These are phyloP conservation scores for Hybognathus amarus DNA, from an alignment of 2,797 vertebrate genomes.

Conservation along the genomic window DNA sequence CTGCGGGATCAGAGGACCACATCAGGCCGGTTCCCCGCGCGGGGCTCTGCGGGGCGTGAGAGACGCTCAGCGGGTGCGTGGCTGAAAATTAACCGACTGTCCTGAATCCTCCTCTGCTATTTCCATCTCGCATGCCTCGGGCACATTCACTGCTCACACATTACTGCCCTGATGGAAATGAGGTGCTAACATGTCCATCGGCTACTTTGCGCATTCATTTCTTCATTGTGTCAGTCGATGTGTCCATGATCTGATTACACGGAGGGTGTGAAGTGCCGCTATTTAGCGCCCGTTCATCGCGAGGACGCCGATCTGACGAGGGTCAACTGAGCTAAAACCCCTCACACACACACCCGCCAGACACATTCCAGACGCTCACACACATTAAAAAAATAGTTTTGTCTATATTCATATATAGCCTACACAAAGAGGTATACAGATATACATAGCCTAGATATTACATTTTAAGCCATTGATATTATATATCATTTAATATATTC, in stretches of 20 bases:
- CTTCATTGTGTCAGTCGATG: constrained; percentile 49
- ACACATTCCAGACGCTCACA: not conserved
- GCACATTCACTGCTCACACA: not conserved
- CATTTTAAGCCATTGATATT: not conserved
- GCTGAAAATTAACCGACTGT: not conserved
- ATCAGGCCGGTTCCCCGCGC: constrained; percentile 8
- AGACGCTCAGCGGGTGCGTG: not conserved
- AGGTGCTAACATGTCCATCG: constrained; percentile 51
- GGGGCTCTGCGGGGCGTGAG: constrained; percentile 62
- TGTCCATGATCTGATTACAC: constrained; percentile 52
- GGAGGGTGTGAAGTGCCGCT: constrained; percentile 51
- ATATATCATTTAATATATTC: too few species aligned
- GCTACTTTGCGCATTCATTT: constrained; percentile 23
- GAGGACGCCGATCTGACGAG: constrained; percentile 73
- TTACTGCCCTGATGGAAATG: not conserved
- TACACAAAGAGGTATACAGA: too few species aligned
- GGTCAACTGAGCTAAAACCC: constrained; percentile 71
- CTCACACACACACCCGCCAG: not conserved
- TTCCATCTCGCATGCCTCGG: not conserved
- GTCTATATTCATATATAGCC: not conserved
- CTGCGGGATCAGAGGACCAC: constrained; percentile 58
- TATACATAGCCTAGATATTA: too few species aligned
- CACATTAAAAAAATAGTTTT: not conserved
- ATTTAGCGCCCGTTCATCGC: constrained; percentile 56
- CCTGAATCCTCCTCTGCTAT: not conserved